Evolutionary conservation across 2,888 invertebrate species (phyloP).

Genomic region (Tetragonula carbonaria): DNA sequence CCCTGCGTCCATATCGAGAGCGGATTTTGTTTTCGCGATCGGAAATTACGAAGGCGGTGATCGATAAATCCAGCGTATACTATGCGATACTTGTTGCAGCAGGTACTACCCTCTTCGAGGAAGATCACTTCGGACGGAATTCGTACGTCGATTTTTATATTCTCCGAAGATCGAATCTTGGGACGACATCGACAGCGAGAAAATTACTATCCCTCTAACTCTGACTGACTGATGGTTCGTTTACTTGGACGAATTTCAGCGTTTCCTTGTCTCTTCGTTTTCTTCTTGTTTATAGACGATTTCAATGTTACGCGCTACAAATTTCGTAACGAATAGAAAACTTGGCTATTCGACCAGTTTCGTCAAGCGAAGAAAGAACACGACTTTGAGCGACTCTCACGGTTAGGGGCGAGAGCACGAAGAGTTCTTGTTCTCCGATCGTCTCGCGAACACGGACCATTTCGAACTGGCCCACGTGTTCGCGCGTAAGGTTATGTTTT

Average conservation of each 20-base stretch:
- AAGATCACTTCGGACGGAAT: constrained; percentile 1
- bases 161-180: neutral
- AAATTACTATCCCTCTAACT: neutral
- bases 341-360: neutral
- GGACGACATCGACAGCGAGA: neutral
- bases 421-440: neutral
- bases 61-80: constrained; percentile 18
- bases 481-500: constrained; percentile 22
- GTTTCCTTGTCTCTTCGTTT: no score
- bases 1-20: constrained; percentile 43
- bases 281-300: no score
- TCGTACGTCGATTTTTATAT: neutral
- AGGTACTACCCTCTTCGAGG: neutral
- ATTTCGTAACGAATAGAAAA: neutral
- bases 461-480: constrained; percentile 29
- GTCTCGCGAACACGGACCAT: constrained; percentile 12
- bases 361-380: neutral
- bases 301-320: no score
- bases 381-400: neutral
- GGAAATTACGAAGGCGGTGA: constrained; percentile 29
- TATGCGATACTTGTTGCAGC: neutral
- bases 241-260: neutral
- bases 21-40: constrained; percentile 21
- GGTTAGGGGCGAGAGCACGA: no score
- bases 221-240: neutral